Base-by-base conservation (phyloP, 1,140 invertebrate genomes). In the Scaptomyza montana region DNA sequence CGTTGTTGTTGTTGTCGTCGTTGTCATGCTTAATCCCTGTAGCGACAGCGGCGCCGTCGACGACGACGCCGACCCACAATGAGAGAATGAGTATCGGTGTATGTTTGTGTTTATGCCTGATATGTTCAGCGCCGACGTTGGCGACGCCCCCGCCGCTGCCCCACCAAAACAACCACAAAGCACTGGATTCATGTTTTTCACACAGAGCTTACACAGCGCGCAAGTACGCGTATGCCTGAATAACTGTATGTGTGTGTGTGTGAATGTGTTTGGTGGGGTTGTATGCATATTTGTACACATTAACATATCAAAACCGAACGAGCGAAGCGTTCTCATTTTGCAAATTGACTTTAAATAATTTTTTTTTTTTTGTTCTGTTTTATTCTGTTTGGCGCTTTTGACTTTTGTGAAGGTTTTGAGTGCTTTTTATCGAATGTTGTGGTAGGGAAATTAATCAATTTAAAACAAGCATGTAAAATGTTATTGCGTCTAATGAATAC, bases 151-250 rank as follows among this genome's bases (percentile, higher is more conserved):
- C 46, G 43, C 49, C 54, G 25, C 65, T 16, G 7, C 16, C 50
- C 41, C 78, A 60, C 65, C 76, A 65, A 8, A 9, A 7, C 75
- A 79, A 89, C 84, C 84, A 66, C 84, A 89, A 89, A 87, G 82
- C 84, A 73, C 79, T 87, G 78, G 84, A 78, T 80, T 80, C 84
- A 89, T 89, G 84, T 89, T 89, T 72, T 89, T 89, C 84, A 89
- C 85, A 89, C 84, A 89, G 79, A 87, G 84, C 84, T 89, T 87
- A 87, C 84, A 87, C 75, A 71, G 67, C 73, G 60, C 77, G 49
- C 65, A 61, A 47, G 30, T 51, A 74, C 56, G 54, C 21, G 21
- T 30, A 25, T 21, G 16, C 30, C 19, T 36, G 51, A 4, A 1
- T 25, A 30, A 0, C 13, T 5, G 46, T 33, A 9, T 49, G 25